A percentile compares a stretch with the other conserved stretches of the same genome.
These are phyloP conservation scores for Noctuana brunneofusca DNA, from an alignment of 2,888 invertebrate species.

Conservation along the genomic window DNA sequence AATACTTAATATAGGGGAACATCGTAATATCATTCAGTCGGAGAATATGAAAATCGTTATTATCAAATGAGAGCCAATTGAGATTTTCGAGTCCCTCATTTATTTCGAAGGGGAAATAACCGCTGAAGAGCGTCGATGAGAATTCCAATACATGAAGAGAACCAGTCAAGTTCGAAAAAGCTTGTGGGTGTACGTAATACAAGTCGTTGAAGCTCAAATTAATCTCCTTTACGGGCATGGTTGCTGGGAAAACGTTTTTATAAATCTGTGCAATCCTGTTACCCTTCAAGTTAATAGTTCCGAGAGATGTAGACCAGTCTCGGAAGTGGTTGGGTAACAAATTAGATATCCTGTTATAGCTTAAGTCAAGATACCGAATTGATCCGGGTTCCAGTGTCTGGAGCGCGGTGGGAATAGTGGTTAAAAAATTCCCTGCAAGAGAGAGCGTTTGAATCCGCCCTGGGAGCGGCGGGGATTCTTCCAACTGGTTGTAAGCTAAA, in stretches of 20 bases:
- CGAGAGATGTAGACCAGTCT: slow-evolving; percentile 90
- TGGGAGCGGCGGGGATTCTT: slow-evolving; percentile 84
- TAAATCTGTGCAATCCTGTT: slow-evolving; percentile 90
- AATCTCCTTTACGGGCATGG: slow-evolving; percentile 91
- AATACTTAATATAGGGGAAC: slow-evolving; percentile 88
- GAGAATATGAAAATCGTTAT: slow-evolving; percentile 91
- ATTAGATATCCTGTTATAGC: slow-evolving; percentile 92
- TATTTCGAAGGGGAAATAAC: slow-evolving; percentile 89
- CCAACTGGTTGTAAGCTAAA: slow-evolving; percentile 88
- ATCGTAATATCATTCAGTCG: slow-evolving; percentile 87
- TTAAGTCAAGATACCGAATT: slow-evolving; percentile 91
- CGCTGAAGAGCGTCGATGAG: slow-evolving; percentile 92
- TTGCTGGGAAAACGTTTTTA: slow-evolving; percentile 87
- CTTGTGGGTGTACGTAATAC: slow-evolving; percentile 90
- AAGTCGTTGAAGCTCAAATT: slow-evolving; percentile 96
- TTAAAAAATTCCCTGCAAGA: slow-evolving; percentile 91
- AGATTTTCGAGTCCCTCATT: slow-evolving; percentile 88
- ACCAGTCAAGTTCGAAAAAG: slow-evolving; percentile 89
- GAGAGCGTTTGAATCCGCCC: slow-evolving; percentile 89
- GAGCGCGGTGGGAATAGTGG: slow-evolving; percentile 87
- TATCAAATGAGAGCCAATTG: slow-evolving; percentile 93
- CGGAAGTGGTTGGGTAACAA: slow-evolving; percentile 89
- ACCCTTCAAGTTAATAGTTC: slow-evolving; percentile 91
- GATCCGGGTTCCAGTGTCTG: slow-evolving; percentile 88
- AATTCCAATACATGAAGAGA: slow-evolving; percentile 92